phyloP scores from a whole-genome alignment of 1,140 invertebrate genomes.

The Samia ricini region DNA sequence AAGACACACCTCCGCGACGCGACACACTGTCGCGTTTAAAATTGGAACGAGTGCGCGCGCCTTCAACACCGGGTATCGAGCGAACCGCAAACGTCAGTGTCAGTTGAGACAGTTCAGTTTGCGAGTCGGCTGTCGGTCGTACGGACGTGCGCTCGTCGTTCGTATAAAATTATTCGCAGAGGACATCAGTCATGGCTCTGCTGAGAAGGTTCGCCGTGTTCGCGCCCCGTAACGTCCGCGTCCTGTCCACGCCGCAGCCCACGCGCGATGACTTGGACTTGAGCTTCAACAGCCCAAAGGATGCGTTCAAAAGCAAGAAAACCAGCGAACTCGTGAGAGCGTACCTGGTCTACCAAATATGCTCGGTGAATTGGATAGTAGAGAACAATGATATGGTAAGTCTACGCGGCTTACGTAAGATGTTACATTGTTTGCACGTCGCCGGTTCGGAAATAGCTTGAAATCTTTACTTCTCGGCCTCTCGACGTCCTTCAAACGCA shows the following conservation, averaged over 20 bases:
- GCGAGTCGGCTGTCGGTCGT: constrained; percentile 34
- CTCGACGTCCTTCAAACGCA: constrained; percentile 35
- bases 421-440: constrained; percentile 30
- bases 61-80: constrained; percentile 54
- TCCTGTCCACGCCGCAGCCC: constrained; percentile 49
- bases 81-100: constrained; percentile 48
- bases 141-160: constrained; percentile 54
- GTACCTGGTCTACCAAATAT: constrained; percentile 95
- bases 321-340: constrained; percentile 95
- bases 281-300: constrained; percentile 88
- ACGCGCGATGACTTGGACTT: constrained; percentile 90
- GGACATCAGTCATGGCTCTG: constrained; percentile 63
- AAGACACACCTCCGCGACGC: constrained; percentile 64
- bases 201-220: constrained; percentile 59
- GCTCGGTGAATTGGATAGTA: constrained; percentile 93
- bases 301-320: constrained; percentile 96
- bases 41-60: constrained; percentile 69
- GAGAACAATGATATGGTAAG: constrained; percentile 96
- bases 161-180: constrained; percentile 40
- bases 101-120: constrained; percentile 55
- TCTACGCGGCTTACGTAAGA: constrained; percentile 42
- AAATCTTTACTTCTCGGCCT: constrained; percentile 35
- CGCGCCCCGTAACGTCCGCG: constrained; percentile 51
- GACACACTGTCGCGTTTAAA: constrained; percentile 44
- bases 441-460: constrained; percentile 40